Evolutionary conservation across 2,888 invertebrate genomes (phyloP).

Genomic region (Muschampia plurimacula): DNA sequence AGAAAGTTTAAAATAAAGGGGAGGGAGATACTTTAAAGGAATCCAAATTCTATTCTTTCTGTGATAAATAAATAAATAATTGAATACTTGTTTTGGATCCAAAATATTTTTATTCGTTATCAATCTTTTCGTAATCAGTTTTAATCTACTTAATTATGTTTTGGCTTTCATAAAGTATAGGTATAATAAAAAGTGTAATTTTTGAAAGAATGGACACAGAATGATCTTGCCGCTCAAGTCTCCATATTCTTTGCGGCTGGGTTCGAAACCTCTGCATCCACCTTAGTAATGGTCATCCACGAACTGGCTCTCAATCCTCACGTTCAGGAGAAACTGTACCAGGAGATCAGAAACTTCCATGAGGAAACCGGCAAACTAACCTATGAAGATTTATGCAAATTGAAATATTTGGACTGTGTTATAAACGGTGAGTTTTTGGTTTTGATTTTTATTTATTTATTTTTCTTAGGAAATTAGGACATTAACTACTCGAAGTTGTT

Average conservation of each 20-base stretch:
- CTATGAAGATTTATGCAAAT: slow-evolving; percentile 58
- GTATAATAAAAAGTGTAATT: background rate
- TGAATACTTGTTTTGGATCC: too few species aligned
- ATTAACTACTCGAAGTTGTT: too few species aligned
- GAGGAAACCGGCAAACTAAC: slow-evolving; percentile 54
- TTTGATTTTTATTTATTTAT: background rate
- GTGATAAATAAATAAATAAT: too few species aligned
- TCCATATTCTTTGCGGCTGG: slow-evolving; percentile 79
- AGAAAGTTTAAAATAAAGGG: too few species aligned
- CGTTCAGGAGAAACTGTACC: slow-evolving; percentile 72
- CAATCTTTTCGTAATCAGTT: too few species aligned
- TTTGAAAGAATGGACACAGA: slow-evolving; percentile 68
- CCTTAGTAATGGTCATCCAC: slow-evolving; percentile 67
- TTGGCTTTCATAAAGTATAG: too few species aligned
- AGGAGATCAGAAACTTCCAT: slow-evolving; percentile 60
- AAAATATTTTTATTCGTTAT: too few species aligned
- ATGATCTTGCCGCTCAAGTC: slow-evolving; percentile 73
- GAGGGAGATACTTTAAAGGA: too few species aligned
- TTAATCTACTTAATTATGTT: too few species aligned
- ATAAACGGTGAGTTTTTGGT: slow-evolving; percentile 58
- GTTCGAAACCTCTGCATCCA: slow-evolving; percentile 73
- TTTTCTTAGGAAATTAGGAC: too few species aligned
- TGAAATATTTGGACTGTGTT: slow-evolving; percentile 72
- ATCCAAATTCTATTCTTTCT: too few species aligned
- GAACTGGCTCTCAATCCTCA: slow-evolving; percentile 73